Evolutionary conservation across 2,888 invertebrate genomes (phyloP).

Genomic region (Chrysolina oricalcia): DNA sequence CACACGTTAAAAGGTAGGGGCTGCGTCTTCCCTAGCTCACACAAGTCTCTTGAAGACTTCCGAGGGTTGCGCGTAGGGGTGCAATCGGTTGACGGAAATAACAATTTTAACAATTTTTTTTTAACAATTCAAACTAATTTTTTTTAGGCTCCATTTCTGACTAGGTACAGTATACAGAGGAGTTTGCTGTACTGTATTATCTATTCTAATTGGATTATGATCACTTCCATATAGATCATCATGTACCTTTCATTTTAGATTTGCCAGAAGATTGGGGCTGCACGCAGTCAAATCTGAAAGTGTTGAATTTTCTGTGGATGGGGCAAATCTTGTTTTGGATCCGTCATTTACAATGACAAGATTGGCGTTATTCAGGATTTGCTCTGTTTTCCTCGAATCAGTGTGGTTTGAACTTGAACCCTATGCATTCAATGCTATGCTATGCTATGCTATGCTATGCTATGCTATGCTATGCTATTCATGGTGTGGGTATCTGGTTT

Average conservation of each 20-base stretch:
- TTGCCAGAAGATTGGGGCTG: slow-evolving; percentile 7
- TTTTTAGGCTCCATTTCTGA: not conserved
- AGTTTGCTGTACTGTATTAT: no score
- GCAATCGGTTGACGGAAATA: no score
- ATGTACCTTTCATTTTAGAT: not conserved
- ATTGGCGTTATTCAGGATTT: not conserved
- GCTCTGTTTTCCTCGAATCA: not conserved
- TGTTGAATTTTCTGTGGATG: slow-evolving; percentile 22
- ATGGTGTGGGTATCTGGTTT: slow-evolving; percentile 17
- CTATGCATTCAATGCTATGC: no score
- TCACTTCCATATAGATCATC: slow-evolving; percentile 18
- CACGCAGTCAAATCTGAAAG: slow-evolving; percentile 11
- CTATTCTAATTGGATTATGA: not conserved
- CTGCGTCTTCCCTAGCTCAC: no score
- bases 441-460: slow-evolving; percentile 1
- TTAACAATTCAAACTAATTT: not conserved
- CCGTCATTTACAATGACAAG: slow-evolving; percentile 5
- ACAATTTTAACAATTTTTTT: no score
- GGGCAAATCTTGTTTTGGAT: slow-evolving; percentile 19
- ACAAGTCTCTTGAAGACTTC: no score
- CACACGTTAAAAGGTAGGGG: no score
- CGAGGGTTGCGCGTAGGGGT: no score
- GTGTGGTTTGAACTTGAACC: slow-evolving; percentile 22
- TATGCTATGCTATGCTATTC: not conserved
- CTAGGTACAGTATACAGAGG: no score